phyloP scores from a whole-genome alignment of 1,140 invertebrate species.

The Oppia nitens region DNA sequence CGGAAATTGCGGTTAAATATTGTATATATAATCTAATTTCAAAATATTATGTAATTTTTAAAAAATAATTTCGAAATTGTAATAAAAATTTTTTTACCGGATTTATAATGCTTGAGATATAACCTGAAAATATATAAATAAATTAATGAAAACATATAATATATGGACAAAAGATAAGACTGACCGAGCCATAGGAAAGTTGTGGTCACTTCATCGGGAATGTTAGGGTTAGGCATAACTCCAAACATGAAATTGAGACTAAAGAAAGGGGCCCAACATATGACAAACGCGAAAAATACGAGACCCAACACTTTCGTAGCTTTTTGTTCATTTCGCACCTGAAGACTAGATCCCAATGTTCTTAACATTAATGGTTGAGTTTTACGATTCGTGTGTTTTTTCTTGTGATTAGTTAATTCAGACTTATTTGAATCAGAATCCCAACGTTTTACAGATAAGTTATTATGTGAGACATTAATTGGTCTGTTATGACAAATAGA shows the following conservation, averaged over 20 bases:
- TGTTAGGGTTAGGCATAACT: slow-evolving; percentile 41
- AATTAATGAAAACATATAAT: slow-evolving; percentile 57
- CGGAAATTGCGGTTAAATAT: slow-evolving; percentile 86
- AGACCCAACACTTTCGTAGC: slow-evolving; percentile 84
- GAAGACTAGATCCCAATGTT: slow-evolving; percentile 12
- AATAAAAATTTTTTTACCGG: neutral
- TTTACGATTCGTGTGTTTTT: neutral
- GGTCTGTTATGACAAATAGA: neutral
- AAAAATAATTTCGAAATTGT: no score
- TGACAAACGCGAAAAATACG: slow-evolving; percentile 81
- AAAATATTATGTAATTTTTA: no score
- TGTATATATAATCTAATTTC: slow-evolving; percentile 72
- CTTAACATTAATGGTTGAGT: slow-evolving; percentile 11
- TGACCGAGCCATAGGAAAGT: slow-evolving; percentile 51
- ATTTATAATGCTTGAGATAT: neutral
- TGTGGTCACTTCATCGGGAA: slow-evolving; percentile 58
- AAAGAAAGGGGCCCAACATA: slow-evolving; percentile 86
- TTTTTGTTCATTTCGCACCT: slow-evolving; percentile 51
- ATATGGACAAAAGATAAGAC: slow-evolving; percentile 63
- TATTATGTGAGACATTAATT: neutral
- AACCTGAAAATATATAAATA: slow-evolving; percentile 3
- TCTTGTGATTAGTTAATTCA: neutral
- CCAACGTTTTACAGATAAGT: neutral
- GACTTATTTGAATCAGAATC: neutral
- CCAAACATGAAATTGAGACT: slow-evolving; percentile 64